Conservation (phyloP, 2,113 vertebrate genomes). For the Steatornis caripensis region DNA sequence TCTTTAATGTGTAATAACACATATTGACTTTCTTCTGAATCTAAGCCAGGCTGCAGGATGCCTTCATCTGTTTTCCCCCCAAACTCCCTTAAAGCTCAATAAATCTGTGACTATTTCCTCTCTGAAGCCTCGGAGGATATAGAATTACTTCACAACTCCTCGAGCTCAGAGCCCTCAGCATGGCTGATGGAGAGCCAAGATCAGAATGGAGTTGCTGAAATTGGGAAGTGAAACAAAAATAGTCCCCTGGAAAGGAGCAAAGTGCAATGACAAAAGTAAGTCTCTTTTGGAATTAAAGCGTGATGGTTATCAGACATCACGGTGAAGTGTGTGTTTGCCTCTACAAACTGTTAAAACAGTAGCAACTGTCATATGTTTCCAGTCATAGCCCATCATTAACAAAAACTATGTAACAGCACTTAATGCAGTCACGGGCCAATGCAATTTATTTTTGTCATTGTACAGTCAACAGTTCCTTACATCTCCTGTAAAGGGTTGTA, state of each 20-base stretch:
- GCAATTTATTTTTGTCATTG: background rate
- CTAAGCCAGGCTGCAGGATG: constrained; percentile 19
- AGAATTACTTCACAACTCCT: constrained; percentile 52
- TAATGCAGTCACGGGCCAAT: background rate
- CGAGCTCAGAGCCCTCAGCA: background rate
- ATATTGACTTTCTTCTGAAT: constrained; percentile 14
- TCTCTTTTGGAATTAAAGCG: background rate
- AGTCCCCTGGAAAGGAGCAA: background rate
- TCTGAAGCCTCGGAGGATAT: constrained; percentile 46
- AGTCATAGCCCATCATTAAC: background rate
- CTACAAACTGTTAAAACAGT: constrained; percentile 2
- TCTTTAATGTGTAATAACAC: constrained; percentile 16
- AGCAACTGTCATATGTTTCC: background rate
- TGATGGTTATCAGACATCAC: background rate
- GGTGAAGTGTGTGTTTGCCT: background rate
- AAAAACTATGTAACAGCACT: background rate
- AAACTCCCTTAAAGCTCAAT: constrained; percentile 22
- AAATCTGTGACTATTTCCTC: constrained; percentile 61
- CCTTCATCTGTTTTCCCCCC: constrained; percentile 36
- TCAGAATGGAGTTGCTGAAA: constrained; percentile 23
- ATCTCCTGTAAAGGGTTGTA: background rate
- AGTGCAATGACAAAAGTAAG: background rate
- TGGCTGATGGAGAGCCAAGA: constrained; percentile 36
- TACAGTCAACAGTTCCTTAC: background rate
- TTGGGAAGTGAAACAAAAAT: constrained; percentile 12